Evolutionary conservation across 1,140 invertebrate genomes (phyloP).

Genomic region (Battus philenor): DNA sequence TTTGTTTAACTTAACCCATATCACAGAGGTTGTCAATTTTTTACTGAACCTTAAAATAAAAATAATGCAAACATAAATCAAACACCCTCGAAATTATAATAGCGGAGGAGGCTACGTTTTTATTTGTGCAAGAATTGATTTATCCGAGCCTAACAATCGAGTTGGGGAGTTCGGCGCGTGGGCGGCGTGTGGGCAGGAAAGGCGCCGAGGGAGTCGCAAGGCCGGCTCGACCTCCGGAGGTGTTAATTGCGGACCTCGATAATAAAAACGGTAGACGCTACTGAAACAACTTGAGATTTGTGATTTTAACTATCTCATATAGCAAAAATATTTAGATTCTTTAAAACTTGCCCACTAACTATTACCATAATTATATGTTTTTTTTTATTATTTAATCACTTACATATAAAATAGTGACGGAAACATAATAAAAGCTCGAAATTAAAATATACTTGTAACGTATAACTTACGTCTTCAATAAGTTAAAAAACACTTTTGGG

Average conservation of each 20-base stretch:
- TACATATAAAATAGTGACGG: too few relatives aligned
- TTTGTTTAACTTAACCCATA: too few relatives aligned
- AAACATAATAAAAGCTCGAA: too few relatives aligned
- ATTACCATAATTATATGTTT: too few relatives aligned
- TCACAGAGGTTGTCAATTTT: too few relatives aligned
- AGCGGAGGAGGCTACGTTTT: constrained; percentile 30
- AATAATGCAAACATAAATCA: constrained; percentile 48
- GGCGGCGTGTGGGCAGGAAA: constrained; percentile 36
- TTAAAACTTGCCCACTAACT: too few relatives aligned
- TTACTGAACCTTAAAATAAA: constrained; percentile 25
- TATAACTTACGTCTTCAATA: too few relatives aligned
- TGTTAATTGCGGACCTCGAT: constrained; percentile 45
- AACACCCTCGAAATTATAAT: constrained; percentile 46
- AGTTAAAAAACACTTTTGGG: too few relatives aligned
- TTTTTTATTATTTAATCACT: too few relatives aligned
- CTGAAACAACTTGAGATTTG: neutral
- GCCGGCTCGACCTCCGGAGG: constrained; percentile 37
- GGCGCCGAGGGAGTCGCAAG: constrained; percentile 26
- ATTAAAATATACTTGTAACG: too few relatives aligned
- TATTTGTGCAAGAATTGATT: constrained; percentile 44
- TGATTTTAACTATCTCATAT: too few relatives aligned
- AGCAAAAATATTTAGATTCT: too few relatives aligned
- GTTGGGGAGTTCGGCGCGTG: constrained; percentile 14
- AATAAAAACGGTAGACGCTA: constrained; percentile 18
- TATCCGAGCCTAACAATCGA: constrained; percentile 30